Percentiles rank a stretch among this genome's conserved stretches.
Evolutionary conservation across 2,797 vertebrate genomes (phyloP).

Genomic region (Pseudomugil tenellus): DNA sequence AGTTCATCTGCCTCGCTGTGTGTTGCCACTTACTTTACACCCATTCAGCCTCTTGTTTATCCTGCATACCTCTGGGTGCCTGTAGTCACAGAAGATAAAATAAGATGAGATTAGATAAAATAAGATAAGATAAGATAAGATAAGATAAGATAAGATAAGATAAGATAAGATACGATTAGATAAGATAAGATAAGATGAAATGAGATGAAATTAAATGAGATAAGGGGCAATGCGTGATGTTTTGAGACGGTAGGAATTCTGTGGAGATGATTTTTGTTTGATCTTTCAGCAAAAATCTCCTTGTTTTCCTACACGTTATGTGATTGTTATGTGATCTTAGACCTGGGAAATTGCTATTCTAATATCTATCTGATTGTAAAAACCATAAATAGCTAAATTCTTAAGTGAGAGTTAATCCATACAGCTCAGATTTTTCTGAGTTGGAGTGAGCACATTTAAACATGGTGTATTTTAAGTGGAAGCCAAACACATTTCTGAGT

Average conservation of each 20-base stretch:
- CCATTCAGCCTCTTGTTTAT: constrained; percentile 61
- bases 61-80: constrained; percentile 44
- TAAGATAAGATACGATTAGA: too few species aligned
- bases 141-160: too few species aligned
- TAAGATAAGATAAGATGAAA: too few species aligned
- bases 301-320: neutral
- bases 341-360: neutral
- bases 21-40: constrained; percentile 54
- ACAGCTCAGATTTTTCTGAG: constrained; percentile 2
- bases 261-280: neutral
- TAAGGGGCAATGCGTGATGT: constrained; percentile 14
- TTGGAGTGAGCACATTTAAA: constrained; percentile 8
- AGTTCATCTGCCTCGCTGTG: constrained; percentile 44
- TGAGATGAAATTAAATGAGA: too few species aligned
- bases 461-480: constrained; percentile 33
- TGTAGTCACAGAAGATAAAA: constrained; percentile 42
- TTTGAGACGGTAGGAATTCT: constrained; percentile 23
- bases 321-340: neutral
- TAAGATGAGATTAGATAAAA: too few species aligned
- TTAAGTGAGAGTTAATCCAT: neutral
- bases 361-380: neutral
- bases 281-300: neutral
- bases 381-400: constrained; percentile 1
- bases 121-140: too few species aligned
- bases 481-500: constrained; percentile 41